A percentile compares a stretch with the other conserved stretches of the same genome.
Evolutionary conservation across 30 jellyfish, hydroid and myxozoan genomes (phyloP).

Genomic region (Hydractinia symbiolongicarpus): DNA sequence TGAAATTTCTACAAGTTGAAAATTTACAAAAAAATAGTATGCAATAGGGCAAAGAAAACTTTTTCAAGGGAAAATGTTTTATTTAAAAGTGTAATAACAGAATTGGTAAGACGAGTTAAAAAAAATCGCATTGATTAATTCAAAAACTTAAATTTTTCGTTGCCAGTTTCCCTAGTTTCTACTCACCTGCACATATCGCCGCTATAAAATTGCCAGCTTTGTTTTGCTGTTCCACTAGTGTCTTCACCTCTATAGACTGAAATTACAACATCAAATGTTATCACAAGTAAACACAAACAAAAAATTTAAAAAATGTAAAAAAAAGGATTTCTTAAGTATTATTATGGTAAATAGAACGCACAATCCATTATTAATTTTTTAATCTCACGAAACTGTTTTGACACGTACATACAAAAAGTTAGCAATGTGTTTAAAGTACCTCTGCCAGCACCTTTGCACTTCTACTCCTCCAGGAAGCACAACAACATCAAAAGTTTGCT

Average conservation of each 20-base stretch:
- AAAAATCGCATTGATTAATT: too few relatives aligned
- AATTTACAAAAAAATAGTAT: too few relatives aligned
- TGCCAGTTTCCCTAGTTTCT: too few relatives aligned
- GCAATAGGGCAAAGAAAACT: too few relatives aligned
- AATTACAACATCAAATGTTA: background rate
- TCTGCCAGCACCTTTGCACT: constrained; percentile 73
- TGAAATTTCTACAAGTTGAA: too few relatives aligned
- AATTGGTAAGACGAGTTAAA: too few relatives aligned
- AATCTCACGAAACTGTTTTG: background rate
- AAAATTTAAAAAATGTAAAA: background rate
- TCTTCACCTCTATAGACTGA: constrained; percentile 58
- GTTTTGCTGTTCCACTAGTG: constrained; percentile 51
- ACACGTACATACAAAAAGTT: background rate
- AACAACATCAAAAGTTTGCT: constrained; percentile 75
- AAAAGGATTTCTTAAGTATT: background rate
- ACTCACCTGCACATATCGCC: constrained; percentile 79
- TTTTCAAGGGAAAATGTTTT: too few relatives aligned
- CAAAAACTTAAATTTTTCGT: too few relatives aligned
- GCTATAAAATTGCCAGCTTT: constrained; percentile 70
- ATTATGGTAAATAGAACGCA: background rate
- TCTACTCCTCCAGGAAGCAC: constrained; percentile 92
- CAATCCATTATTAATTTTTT: background rate
- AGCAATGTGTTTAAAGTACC: constrained; percentile 20
- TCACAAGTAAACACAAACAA: background rate
- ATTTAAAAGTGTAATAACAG: too few relatives aligned